phyloP scores from a whole-genome alignment of 2,113 vertebrate species.

The Peromyscus californicus region DNA sequence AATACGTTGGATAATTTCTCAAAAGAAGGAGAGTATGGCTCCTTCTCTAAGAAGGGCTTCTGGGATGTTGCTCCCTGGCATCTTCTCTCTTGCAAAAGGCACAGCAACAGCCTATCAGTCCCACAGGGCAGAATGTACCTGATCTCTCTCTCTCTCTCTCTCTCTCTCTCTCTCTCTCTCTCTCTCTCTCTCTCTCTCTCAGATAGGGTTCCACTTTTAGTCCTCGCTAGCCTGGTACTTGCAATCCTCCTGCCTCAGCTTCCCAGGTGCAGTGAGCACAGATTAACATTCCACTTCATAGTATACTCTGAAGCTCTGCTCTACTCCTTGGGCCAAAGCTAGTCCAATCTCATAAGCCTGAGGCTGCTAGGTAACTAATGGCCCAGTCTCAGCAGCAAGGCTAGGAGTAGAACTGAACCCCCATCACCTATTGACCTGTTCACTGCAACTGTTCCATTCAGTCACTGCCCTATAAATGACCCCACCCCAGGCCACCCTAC shows the following conservation, averaged over 20 bases:
- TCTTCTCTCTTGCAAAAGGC: background rate
- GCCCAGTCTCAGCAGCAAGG: background rate
- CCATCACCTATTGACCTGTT: background rate
- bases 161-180: no score
- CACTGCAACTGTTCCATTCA: background rate
- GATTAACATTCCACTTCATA: background rate
- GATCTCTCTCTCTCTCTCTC: no score
- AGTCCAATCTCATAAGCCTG: background rate
- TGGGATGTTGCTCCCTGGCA: background rate
- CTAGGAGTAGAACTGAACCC: background rate
- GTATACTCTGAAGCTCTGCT: rapidly evolving
- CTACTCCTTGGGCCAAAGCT: background rate
- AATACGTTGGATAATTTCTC: background rate
- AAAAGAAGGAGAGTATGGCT: background rate
- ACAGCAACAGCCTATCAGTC: background rate
- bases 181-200: background rate
- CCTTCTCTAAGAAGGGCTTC: background rate
- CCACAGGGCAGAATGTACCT: no score
- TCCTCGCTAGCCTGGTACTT: background rate
- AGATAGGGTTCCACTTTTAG: background rate
- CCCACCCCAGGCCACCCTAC: no score
- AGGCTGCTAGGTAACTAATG: background rate
- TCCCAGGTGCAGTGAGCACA: background rate
- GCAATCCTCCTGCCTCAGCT: background rate
- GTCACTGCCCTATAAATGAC: background rate